phyloP scores from a whole-genome alignment of 2,888 invertebrate genomes.

The Thysanoteuthis rhombus region DNA sequence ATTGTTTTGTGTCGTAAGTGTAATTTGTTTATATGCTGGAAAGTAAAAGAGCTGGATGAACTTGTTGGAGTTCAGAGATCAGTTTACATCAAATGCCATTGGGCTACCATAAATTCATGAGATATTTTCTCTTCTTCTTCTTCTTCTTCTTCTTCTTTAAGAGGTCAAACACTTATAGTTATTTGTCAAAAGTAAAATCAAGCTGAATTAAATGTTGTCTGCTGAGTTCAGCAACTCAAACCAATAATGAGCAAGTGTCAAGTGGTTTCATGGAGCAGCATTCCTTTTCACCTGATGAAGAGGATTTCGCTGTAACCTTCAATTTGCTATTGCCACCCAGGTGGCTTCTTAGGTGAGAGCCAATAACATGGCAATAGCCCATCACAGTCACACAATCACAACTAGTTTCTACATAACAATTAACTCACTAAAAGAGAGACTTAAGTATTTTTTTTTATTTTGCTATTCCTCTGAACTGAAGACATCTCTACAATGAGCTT shows the following conservation, averaged over 20 bases:
- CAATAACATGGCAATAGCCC: background rate
- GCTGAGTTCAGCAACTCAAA: background rate
- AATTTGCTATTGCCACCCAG: background rate
- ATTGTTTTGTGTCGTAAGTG: too few species aligned
- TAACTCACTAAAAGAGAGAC: background rate
- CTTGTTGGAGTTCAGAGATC: too few species aligned
- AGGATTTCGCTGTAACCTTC: background rate
- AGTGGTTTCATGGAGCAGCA: background rate
- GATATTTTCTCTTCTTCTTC: background rate
- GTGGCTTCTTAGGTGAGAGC: background rate
- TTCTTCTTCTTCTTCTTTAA: too few species aligned
- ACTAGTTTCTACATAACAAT: background rate
- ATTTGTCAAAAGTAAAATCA: background rate
- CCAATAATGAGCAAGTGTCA: background rate
- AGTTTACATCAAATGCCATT: background rate
- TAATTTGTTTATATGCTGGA: too few species aligned
- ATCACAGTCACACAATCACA: background rate
- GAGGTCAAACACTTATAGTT: background rate
- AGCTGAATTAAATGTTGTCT: background rate
- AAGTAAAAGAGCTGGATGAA: too few species aligned
- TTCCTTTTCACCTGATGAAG: background rate
- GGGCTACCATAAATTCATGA: background rate
- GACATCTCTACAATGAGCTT: too few species aligned
- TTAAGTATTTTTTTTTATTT: too few species aligned
- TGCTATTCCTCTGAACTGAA: too few species aligned